Conservation (phyloP, 2,888 invertebrate genomes). For the Meloe dianella region DNA sequence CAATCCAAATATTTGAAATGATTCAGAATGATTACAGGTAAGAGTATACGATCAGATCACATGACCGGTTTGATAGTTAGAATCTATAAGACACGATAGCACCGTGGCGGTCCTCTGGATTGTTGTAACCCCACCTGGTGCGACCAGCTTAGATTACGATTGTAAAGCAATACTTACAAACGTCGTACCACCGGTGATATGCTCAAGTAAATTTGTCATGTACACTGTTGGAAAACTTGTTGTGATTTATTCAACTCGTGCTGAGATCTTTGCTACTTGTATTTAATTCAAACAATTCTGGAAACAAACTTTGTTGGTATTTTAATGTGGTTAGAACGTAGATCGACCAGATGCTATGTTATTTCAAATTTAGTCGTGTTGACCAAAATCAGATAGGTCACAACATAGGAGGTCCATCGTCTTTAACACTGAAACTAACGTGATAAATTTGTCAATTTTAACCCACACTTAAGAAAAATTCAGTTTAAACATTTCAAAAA, state of each 20-base stretch:
- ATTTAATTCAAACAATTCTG: slow-evolving; percentile 21
- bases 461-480: background rate
- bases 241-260: slow-evolving; percentile 47
- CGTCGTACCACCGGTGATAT: slow-evolving; percentile 52
- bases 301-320: background rate
- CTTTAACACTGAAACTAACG: background rate
- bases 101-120: slow-evolving; percentile 44
- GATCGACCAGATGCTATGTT: background rate
- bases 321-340: background rate
- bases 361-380: background rate
- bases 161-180: slow-evolving; percentile 49
- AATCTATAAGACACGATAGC: background rate
- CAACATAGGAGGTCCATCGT: background rate
- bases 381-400: background rate
- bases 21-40: background rate
- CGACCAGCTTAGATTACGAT: slow-evolving; percentile 50
- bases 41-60: slow-evolving; percentile 12
- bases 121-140: slow-evolving; percentile 52
- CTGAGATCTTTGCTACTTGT: slow-evolving; percentile 40
- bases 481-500: background rate
- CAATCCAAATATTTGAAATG: slow-evolving; percentile 7
- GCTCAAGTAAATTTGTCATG: slow-evolving; percentile 56
- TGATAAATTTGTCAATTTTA: background rate
- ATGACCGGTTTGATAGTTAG: slow-evolving; percentile 13
- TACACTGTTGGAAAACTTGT: slow-evolving; percentile 48